These are phyloP conservation scores for Drosophila saltans DNA, from an alignment of 1,140 invertebrate species.

Conservation along the genomic window DNA sequence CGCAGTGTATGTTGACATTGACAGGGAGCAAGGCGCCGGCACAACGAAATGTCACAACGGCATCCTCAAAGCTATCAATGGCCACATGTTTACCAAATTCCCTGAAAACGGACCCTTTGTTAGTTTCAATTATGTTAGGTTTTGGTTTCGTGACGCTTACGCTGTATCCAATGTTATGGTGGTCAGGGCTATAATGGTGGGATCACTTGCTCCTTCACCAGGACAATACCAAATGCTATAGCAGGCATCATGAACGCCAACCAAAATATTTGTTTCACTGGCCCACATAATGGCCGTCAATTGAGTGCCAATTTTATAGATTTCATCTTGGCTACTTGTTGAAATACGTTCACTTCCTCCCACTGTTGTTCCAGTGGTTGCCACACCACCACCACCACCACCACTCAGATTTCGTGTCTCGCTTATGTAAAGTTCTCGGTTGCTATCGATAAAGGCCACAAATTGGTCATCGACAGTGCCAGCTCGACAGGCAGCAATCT, in stretches of 20 bases:
- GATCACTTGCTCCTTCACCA: conserved; percentile 89
- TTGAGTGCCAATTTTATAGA: conserved; percentile 90
- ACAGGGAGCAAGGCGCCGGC: conserved; percentile 72
- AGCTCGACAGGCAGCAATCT: conserved; percentile 90
- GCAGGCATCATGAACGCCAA: conserved; percentile 91
- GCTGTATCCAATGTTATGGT: conserved; percentile 84
- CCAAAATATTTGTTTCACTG: conserved; percentile 91
- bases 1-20: conserved; percentile 74
- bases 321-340: conserved; percentile 67
- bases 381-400: not conserved
- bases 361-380: not conserved
- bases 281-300: conserved; percentile 93
- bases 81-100: conserved; percentile 87
- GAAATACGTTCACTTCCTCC: conserved; percentile 36
- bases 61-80: conserved; percentile 92
- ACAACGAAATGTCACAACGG: conserved; percentile 74
- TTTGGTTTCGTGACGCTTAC: conserved; percentile 85
- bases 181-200: conserved; percentile 86
- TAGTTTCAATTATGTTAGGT: too few species aligned
- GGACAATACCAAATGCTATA: conserved; percentile 95
- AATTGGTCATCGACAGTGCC: conserved; percentile 87
- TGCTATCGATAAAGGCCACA: conserved; percentile 92
- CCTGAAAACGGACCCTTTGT: conserved; percentile 31
- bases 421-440: conserved; percentile 91
- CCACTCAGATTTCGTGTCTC: conserved; percentile 85